A percentile compares a stretch with the other conserved stretches of the same genome.
Evolutionary conservation across 2,113 vertebrate genomes (phyloP).

Genomic region (Dasyurus viverrinus): DNA sequence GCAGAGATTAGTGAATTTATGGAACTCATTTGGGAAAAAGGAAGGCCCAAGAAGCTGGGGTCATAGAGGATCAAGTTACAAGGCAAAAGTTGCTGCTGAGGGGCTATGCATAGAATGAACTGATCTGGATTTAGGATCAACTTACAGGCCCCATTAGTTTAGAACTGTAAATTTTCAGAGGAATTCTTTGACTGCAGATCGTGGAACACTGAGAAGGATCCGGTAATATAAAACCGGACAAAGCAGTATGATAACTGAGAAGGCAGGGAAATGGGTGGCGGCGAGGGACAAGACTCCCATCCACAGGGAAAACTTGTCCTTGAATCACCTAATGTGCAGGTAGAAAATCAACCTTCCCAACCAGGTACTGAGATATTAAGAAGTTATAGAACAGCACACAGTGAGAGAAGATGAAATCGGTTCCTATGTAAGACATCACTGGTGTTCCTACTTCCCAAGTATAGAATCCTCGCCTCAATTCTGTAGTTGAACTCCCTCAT

Average conservation of each 20-base stretch:
- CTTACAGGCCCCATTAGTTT: background rate
- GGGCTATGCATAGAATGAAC: background rate
- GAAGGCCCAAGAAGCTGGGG: slow-evolving; percentile 4
- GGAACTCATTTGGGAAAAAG: slow-evolving; percentile 38
- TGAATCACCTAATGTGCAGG: slow-evolving; percentile 67
- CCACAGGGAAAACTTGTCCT: slow-evolving; percentile 67
- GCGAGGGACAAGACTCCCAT: slow-evolving; percentile 37
- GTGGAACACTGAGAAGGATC: slow-evolving; percentile 3
- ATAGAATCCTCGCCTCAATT: background rate
- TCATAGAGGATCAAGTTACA: background rate
- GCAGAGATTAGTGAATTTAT: slow-evolving; percentile 28
- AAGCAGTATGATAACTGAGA: background rate
- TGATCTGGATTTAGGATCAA: slow-evolving; percentile 10
- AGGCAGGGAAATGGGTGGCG: background rate
- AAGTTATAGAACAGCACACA: slow-evolving; percentile 36
- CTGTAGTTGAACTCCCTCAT: background rate
- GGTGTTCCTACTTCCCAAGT: background rate
- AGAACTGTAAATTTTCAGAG: background rate
- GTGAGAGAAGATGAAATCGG: background rate
- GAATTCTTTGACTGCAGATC: background rate
- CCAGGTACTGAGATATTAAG: slow-evolving; percentile 60
- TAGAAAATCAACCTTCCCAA: slow-evolving; percentile 65
- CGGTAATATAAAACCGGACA: background rate
- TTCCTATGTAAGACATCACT: background rate
- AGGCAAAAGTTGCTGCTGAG: background rate